phyloP scores from a whole-genome alignment of 2,113 vertebrate species.

The Rhynchomys soricoides region DNA sequence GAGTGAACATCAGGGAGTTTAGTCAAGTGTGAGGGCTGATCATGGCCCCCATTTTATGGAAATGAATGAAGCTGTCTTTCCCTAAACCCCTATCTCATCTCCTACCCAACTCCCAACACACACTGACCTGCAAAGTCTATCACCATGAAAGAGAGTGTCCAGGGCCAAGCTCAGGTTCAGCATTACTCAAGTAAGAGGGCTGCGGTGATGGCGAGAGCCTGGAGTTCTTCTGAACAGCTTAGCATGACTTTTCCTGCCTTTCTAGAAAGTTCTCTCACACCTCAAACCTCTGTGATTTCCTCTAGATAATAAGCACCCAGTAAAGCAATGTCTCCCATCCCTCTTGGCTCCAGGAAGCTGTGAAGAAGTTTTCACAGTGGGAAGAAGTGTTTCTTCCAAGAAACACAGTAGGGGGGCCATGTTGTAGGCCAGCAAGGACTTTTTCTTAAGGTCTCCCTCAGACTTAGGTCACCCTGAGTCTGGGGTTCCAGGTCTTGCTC shows the following conservation, averaged over 20 bases:
- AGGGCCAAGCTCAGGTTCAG: not conserved
- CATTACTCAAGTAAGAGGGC: rapidly evolving
- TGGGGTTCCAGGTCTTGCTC: not conserved
- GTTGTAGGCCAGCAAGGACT: not conserved
- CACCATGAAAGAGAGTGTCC: not conserved
- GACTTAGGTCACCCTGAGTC: not conserved
- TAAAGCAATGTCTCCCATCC: not conserved
- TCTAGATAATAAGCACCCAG: not conserved
- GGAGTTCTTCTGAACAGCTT: not conserved
- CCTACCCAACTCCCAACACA: not conserved
- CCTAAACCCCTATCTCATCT: not conserved
- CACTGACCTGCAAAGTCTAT: not conserved
- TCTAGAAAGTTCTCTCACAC: not conserved
- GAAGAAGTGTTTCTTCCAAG: no score
- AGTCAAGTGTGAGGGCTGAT: not conserved
- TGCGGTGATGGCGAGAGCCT: no score
- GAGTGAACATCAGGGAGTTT: not conserved
- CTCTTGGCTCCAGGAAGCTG: not conserved
- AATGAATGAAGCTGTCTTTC: not conserved
- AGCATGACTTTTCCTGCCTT: rapidly evolving
- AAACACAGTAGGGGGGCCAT: rapidly evolving
- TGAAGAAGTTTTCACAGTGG: no score
- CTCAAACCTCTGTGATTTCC: not conserved
- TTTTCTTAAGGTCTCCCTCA: rapidly evolving
- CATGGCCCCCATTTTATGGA: not conserved